A percentile compares a stretch with the other conserved stretches of the same genome.
Evolutionary conservation across 1,140 invertebrate species (phyloP).

Genomic region (Aphis craccivora): DNA sequence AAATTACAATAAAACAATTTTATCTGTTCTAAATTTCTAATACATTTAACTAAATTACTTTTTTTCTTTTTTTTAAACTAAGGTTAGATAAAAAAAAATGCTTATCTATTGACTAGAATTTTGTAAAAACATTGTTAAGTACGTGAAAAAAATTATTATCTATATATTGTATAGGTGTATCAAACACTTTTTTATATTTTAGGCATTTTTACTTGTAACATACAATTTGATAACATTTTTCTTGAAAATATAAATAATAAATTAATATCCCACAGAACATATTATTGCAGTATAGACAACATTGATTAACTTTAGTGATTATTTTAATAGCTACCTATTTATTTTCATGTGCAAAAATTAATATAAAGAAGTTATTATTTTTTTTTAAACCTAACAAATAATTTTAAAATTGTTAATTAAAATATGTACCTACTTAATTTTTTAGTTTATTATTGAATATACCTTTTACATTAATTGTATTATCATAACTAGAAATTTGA

Average conservation of each 20-base stretch:
- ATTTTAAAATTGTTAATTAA: neutral
- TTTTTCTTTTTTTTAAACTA: neutral
- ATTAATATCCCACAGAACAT: neutral
- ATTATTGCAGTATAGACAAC: neutral
- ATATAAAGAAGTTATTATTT: neutral
- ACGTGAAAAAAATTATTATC: neutral
- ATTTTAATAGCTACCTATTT: neutral
- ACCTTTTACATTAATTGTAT: neutral
- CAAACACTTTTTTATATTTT: neutral
- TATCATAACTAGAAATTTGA: neutral
- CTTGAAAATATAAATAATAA: slow-evolving; percentile 15
- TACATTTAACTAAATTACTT: neutral
- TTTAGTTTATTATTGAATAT: neutral
- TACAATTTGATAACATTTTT: neutral
- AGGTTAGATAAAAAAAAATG: neutral
- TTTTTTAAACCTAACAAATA: neutral
- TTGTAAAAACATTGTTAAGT: neutral
- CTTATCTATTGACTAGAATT: neutral
- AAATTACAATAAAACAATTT: neutral
- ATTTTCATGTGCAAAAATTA: neutral
- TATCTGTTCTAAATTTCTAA: neutral
- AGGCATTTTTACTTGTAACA: neutral
- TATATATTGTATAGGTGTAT: neutral
- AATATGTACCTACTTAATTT: neutral
- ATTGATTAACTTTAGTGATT: neutral